Evolutionary conservation across 2,113 vertebrate genomes (phyloP).

Genomic region (Prunella himalayana): DNA sequence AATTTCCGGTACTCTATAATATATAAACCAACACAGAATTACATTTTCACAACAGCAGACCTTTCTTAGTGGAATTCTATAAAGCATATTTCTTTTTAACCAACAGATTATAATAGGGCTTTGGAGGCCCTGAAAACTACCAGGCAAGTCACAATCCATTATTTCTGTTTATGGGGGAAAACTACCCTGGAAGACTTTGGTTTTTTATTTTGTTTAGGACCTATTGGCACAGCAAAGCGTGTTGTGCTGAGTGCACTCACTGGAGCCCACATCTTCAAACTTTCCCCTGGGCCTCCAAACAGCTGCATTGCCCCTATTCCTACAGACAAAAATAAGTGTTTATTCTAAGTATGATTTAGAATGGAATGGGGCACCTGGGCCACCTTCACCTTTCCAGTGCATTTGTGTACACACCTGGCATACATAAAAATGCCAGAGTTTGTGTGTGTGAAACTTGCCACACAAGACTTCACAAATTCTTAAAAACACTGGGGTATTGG

Average conservation of each 20-base stretch:
- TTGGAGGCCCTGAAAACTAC: not conserved
- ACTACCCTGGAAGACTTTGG: not conserved
- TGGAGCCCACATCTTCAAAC: not conserved
- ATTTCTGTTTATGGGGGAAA: not conserved
- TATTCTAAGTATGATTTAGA: not conserved
- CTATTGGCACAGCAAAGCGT: not conserved
- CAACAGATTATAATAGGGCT: not conserved
- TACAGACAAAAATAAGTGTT: not conserved
- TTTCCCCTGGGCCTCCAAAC: not conserved
- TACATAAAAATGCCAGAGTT: fast-evolving
- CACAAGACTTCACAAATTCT: not conserved
- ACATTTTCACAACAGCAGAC: not conserved
- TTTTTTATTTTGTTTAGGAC: not conserved
- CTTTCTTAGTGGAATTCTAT: not conserved
- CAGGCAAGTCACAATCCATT: not conserved
- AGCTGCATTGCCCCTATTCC: no score
- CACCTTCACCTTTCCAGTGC: not conserved
- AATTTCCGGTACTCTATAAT: not conserved
- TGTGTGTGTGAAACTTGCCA: not conserved
- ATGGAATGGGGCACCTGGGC: not conserved
- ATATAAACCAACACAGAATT: not conserved
- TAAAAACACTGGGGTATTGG: not conserved
- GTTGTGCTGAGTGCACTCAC: not conserved
- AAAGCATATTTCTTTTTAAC: not conserved
- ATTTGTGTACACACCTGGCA: no score